phyloP scores from a whole-genome alignment of 2,797 vertebrate species.

The Aldrovandia affinis region DNA sequence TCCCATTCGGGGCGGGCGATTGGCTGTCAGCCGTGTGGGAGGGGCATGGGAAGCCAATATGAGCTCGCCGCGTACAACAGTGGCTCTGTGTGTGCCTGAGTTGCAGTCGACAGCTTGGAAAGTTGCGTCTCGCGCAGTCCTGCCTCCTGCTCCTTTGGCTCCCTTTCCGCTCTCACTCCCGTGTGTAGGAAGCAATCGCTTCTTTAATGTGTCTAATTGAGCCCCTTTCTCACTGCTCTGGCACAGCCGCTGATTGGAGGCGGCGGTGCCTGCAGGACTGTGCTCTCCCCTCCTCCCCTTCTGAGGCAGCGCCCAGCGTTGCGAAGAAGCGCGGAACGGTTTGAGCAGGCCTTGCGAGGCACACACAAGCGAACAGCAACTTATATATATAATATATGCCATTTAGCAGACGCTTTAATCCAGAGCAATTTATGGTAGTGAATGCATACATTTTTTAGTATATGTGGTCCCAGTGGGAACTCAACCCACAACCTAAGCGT shows the following conservation, averaged over 20 bases:
- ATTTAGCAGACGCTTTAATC: too few species aligned
- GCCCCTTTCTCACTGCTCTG: constrained; percentile 39
- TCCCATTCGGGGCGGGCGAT: too few species aligned
- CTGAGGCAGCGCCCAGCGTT: not conserved
- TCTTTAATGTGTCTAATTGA: constrained; percentile 46
- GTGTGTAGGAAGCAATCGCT: constrained; percentile 43
- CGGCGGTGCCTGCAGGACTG: constrained; percentile 31
- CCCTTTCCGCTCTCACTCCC: constrained; percentile 27
- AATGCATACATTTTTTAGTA: too few species aligned
- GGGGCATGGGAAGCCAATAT: constrained; percentile 27
- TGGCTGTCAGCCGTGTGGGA: too few species aligned
- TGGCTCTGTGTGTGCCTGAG: too few species aligned
- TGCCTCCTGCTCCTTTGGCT: constrained; percentile 33
- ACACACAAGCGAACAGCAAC: constrained; percentile 27
- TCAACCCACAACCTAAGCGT: too few species aligned
- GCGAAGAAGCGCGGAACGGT: not conserved
- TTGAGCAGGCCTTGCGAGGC: not conserved
- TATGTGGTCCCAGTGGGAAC: too few species aligned
- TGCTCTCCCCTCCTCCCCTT: not conserved
- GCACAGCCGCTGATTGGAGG: constrained; percentile 27
- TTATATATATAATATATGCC: too few species aligned
- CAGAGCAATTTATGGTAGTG: too few species aligned
- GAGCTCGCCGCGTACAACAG: too few species aligned
- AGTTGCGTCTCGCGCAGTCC: too few species aligned
- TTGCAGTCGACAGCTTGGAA: too few species aligned